A percentile compares a stretch with the other conserved stretches of the same genome.
phyloP scores from a whole-genome alignment of 1,140 invertebrate genomes.

The Ephestia elutella region DNA sequence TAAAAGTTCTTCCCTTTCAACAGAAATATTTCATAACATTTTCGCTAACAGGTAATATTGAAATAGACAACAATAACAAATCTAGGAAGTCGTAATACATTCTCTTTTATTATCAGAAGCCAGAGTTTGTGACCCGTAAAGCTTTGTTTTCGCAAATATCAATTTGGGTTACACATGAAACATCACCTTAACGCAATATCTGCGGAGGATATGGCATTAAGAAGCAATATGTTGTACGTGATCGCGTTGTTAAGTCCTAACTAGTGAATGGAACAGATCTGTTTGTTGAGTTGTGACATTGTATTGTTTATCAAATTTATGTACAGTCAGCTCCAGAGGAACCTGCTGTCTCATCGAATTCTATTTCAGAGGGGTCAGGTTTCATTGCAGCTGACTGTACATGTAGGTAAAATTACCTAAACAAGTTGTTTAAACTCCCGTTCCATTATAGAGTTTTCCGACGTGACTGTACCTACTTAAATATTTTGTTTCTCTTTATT shows the following conservation, averaged over 20 bases:
- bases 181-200: constrained; percentile 22
- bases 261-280: not conserved
- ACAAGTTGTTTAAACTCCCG: too few species aligned
- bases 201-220: constrained; percentile 26
- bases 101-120: not conserved
- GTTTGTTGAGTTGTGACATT: constrained; percentile 2
- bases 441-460: too few species aligned
- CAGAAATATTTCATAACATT: not conserved
- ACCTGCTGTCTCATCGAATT: too few species aligned
- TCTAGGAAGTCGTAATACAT: not conserved
- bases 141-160: constrained; percentile 21
- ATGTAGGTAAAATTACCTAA: too few species aligned
- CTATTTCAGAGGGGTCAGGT: too few species aligned
- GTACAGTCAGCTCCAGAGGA: too few species aligned
- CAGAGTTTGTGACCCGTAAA: constrained; percentile 1
- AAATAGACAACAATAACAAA: not conserved
- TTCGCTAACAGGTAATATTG: not conserved
- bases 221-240: constrained; percentile 36
- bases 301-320: too few species aligned
- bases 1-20: too few species aligned
- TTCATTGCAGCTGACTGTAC: too few species aligned
- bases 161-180: constrained; percentile 29
- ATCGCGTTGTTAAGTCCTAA: constrained; percentile 11
- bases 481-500: too few species aligned
- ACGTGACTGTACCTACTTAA: too few species aligned